phyloP scores from a whole-genome alignment of 1,140 invertebrate genomes.

The Leucophenga varia region DNA sequence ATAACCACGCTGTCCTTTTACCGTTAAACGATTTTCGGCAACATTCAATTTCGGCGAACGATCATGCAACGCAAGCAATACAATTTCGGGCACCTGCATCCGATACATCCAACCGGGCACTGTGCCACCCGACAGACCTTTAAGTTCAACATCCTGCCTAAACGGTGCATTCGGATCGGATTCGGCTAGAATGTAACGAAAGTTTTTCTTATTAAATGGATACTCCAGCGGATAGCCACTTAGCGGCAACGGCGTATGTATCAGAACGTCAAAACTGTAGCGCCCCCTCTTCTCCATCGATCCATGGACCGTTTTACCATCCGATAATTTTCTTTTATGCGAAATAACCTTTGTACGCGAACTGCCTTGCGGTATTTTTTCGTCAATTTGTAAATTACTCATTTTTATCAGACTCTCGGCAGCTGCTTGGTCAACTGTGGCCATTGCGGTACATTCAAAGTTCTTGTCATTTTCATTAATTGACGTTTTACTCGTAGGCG shows the following conservation, averaged over 20 bases:
- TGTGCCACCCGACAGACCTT: constrained; percentile 92
- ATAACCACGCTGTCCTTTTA: constrained; percentile 97
- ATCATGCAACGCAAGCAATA: constrained; percentile 92
- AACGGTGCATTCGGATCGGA: constrained; percentile 97
- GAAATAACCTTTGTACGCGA: constrained; percentile 58
- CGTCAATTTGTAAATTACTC: no score
- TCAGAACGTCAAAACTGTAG: constrained; percentile 63
- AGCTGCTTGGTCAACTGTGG: no score
- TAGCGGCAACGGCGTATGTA: constrained; percentile 73
- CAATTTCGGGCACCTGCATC: constrained; percentile 80
- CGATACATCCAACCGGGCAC: constrained; percentile 98
- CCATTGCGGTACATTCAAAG: no score
- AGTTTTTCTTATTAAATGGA: constrained; percentile 98
- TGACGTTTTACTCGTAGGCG: no score
- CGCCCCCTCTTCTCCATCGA: constrained; percentile 69
- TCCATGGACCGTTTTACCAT: constrained; percentile 58
- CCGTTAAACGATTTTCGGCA: constrained; percentile 87
- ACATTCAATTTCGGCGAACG: constrained; percentile 93
- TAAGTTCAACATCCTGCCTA: constrained; percentile 95
- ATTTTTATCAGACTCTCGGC: no score
- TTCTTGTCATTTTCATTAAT: no score
- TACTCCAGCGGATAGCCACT: constrained; percentile 96
- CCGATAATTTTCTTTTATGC: constrained; percentile 71
- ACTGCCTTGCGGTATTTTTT: no score
- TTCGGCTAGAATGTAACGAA: constrained; percentile 94